Base-by-base conservation (phyloP, 2,888 invertebrate species). In the Eumacrocentrus americanus region DNA sequence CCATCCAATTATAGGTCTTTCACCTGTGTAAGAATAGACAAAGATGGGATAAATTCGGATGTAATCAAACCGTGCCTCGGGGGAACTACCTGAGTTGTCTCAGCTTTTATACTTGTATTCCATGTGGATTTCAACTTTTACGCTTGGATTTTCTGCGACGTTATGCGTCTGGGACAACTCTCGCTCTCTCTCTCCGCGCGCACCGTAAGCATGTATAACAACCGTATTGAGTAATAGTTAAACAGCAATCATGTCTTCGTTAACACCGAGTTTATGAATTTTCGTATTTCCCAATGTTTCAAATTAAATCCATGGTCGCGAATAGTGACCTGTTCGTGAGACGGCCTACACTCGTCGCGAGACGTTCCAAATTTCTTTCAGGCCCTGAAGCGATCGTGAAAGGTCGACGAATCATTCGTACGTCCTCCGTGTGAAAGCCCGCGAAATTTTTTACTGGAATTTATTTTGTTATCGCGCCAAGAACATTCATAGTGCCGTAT, bases 11-110 rank as follows among this genome's bases (percentile, higher is more conserved):
- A 12, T 29, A 47, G 25, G 25, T 47, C 47, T 25, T 47, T 47
- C 22, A 47, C 25, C 47, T n/a, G 47, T 23, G 23, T 22, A 14
- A 47, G 47, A 25, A 47, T 47, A 25, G 25, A 12, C 29, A 11
- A 47, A 29, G 25, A 14, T 6, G 25, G 14, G 12, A 6, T 47
- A 25, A 47, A 25, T 47, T n/a, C 23, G 25, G 14, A 25, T 25
- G 12, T 29, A 25, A 47, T 47, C 25, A 12, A 47, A 25, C 25
- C 9, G n/a, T n/a, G n/a, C n/a, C 14, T 23, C 22, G 23, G 46
- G 23, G 22, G 11, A 25, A 46, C n/a, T n/a, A 25, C 23, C 23
- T 46, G n/a, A n/a, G n/a, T n/a, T n/a, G n/a, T n/a, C n/a, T n/a
- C n/a, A n/a, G n/a, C n/a, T n/a, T n/a, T n/a, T n/a, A n/a, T n/a